A percentile compares a stretch with the other conserved stretches of the same genome.
Evolutionary conservation across 2,888 invertebrate species (phyloP).

Genomic region (Agrypnus murinus): DNA sequence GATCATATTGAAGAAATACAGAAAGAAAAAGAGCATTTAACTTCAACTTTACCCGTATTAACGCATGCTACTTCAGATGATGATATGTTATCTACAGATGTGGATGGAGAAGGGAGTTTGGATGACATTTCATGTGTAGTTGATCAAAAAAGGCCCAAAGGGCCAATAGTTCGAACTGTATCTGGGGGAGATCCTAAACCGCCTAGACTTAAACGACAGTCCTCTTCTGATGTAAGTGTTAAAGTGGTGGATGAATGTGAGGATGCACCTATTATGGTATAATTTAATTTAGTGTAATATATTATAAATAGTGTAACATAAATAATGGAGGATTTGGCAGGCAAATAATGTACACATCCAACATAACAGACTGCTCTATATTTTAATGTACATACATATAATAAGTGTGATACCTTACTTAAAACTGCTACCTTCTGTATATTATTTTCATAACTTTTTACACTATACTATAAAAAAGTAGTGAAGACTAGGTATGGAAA

Average conservation of each 20-base stretch:
- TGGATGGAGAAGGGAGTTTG: conserved; percentile 86
- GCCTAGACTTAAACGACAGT: conserved; percentile 69
- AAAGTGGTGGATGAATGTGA: conserved; percentile 69
- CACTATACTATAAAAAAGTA: conserved; percentile 50
- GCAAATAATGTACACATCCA: conserved; percentile 47
- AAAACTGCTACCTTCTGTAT: conserved; percentile 55
- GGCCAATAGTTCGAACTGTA: conserved; percentile 68
- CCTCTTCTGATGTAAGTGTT: conserved; percentile 69
- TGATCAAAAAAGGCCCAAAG: conserved; percentile 63
- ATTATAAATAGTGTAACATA: conserved; percentile 48
- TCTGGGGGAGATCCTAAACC: conserved; percentile 66
- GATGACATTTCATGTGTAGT: conserved; percentile 75
- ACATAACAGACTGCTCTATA: conserved; percentile 46
- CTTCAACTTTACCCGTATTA: conserved; percentile 85
- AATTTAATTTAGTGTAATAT: conserved; percentile 55
- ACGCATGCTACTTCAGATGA: conserved; percentile 91
- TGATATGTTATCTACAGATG: conserved; percentile 87
- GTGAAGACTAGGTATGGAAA: conserved; percentile 41
- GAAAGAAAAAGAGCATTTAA: conserved; percentile 87
- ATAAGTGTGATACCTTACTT: conserved; percentile 53
- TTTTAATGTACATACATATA: conserved; percentile 51
- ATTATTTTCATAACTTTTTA: conserved; percentile 58
- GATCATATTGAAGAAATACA: conserved; percentile 87
- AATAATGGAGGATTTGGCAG: conserved; percentile 47
- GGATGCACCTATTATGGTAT: conserved; percentile 71